Percentiles rank a stretch among this genome's conserved stretches.
These are phyloP conservation scores for Telmatochromis bifrenatus DNA, from an alignment of 2,113 vertebrate genomes.

Conservation along the genomic window DNA sequence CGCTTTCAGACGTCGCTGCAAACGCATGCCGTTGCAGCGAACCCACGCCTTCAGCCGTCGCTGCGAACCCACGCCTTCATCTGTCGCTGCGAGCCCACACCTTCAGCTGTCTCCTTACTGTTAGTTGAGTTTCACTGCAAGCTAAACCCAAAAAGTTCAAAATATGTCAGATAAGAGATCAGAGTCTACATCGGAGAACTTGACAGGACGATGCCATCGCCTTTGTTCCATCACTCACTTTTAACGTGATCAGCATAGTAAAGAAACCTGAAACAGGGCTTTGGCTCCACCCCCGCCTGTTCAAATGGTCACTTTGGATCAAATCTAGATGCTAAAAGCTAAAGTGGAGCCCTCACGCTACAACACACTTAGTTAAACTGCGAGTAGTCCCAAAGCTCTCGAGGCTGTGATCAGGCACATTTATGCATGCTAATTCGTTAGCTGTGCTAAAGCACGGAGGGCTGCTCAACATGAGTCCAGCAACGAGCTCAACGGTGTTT, in stretches of 20 bases:
- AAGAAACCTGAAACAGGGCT: rapidly evolving
- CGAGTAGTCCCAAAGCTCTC: not conserved
- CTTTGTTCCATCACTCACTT: not conserved
- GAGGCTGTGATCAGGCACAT: not conserved
- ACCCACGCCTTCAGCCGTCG: rapidly evolving
- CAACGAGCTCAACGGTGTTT: rapidly evolving
- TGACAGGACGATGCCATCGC: rapidly evolving
- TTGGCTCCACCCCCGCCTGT: not conserved
- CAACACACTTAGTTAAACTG: not conserved
- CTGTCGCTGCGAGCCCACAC: rapidly evolving
- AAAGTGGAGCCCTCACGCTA: not conserved
- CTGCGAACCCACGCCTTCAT: rapidly evolving
- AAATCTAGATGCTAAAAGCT: rapidly evolving
- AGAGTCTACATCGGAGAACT: not conserved
- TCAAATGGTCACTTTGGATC: not conserved
- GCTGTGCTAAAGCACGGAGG: not conserved
- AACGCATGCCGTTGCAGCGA: rapidly evolving
- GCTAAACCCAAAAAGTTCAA: not conserved
- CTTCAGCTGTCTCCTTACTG: not conserved
- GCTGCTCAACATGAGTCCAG: not conserved
- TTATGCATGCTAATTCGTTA: not conserved
- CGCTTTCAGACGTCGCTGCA: rapidly evolving
- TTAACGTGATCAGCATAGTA: rapidly evolving
- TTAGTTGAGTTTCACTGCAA: rapidly evolving
- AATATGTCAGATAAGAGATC: not conserved